phyloP scores from a whole-genome alignment of 2,113 vertebrate genomes.

The Erythrocercus mccallii region DNA sequence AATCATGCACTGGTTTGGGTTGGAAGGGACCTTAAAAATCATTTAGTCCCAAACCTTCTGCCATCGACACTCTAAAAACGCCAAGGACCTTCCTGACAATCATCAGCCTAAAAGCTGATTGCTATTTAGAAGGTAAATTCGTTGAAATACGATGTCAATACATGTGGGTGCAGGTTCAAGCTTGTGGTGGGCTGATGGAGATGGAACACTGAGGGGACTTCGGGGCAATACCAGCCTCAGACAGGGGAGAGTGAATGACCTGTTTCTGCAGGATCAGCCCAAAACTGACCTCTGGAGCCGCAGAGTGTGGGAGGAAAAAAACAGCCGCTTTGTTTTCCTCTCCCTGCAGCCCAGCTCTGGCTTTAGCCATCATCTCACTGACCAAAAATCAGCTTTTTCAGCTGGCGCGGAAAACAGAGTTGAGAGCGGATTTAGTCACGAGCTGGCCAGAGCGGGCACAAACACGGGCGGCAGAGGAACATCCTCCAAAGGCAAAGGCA shows the following conservation, averaged over 20 bases:
- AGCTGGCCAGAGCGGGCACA: not conserved
- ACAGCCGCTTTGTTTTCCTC: not conserved
- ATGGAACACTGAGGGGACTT: accelerated
- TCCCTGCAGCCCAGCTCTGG: accelerated
- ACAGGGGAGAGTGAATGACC: not conserved
- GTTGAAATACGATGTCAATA: not conserved
- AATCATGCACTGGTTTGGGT: not conserved
- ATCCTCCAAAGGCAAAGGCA: not conserved
- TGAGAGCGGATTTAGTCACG: not conserved
- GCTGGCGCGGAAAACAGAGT: not conserved
- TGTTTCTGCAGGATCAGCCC: not conserved
- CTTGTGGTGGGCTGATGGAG: not conserved
- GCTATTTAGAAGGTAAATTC: not conserved
- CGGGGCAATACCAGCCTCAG: accelerated
- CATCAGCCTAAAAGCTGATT: not conserved
- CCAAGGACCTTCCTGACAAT: not conserved
- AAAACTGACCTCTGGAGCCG: accelerated
- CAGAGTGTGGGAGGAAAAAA: accelerated
- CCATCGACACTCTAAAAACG: not conserved
- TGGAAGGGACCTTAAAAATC: not conserved
- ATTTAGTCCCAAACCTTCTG: not conserved
- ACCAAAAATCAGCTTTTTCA: not conserved
- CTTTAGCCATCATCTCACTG: not conserved
- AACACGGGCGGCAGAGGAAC: not conserved
- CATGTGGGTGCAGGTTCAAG: not conserved